Evolutionary conservation across 37 sponge, comb jelly and placozoan species (phyloP).

Genomic region (Beroe ovata): DNA sequence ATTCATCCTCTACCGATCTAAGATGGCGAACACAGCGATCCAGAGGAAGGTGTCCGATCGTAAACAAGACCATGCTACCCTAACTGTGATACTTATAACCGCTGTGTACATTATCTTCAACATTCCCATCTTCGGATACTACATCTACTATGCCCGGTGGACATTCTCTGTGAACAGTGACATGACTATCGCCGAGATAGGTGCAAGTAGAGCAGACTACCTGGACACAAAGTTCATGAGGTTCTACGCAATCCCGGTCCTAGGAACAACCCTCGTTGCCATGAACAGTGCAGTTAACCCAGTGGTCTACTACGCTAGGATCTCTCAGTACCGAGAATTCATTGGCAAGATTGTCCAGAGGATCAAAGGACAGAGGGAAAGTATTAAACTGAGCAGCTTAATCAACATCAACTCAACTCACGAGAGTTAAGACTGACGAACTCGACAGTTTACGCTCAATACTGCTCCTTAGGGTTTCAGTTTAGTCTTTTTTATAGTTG

Average conservation of each 20-base stretch:
- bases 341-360: background rate
- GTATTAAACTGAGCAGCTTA: too few relatives aligned
- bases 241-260: background rate
- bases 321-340: background rate
- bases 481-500: too few relatives aligned
- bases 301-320: background rate
- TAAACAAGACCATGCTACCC: background rate
- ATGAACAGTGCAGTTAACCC: background rate
- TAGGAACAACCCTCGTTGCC: background rate
- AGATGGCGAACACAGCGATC: background rate
- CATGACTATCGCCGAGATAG: background rate
- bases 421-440: too few relatives aligned
- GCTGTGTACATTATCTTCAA: background rate
- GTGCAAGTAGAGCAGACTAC: background rate
- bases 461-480: too few relatives aligned
- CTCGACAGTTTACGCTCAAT: too few relatives aligned
- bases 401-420: too few relatives aligned
- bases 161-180: background rate
- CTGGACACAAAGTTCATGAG: background rate
- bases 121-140: background rate
- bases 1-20: background rate
- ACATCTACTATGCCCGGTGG: background rate
- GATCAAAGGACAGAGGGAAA: background rate
- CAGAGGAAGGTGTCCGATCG: background rate
- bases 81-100: background rate